Evolutionary conservation across 2,888 invertebrate species (phyloP), one percentile per base, ranked within the genome.

Genomic region (Polyommatus iphigenia): DNA sequence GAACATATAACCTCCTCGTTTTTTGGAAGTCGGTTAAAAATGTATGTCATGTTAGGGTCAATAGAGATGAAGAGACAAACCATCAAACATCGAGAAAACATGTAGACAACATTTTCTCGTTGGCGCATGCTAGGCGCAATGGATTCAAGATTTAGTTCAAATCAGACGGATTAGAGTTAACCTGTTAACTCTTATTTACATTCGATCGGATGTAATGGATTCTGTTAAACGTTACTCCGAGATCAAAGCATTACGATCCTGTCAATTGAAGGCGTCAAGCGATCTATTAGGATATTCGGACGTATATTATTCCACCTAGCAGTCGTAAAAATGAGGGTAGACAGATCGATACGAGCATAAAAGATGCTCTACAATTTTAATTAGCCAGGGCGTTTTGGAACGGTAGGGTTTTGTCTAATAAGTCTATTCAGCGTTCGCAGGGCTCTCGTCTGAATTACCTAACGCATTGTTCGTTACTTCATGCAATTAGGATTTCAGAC

Each of bases 271-370:
- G 46, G 20, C 3, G 20, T 20, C 10, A 10, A 36, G n/a, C 73
- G 50, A 50, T 36, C 36, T 36, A 72, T 50, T 24, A 3, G 13
- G 20, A 72, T 72, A 29, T 50, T 73, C 24, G 24, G 18, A 72
- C 41, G 36, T 36, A 5, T 72, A 24, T 72, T 73, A 50, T 73
- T 73, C 24, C 0, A 8, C 29, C 50, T 73, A 15, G n/a, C n/a
- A 71, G 73, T 73, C 73, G 72, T 73, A 73, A 75, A 75, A 24
- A 18, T 3, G 75, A 29, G 75, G 24, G 29, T 18, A 75, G 75
- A 75, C 75, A 50, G 75, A 75, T 75, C 75, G 54, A 75, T 75
- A 18, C 20, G 15, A 46, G 29, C 46, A 46, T 18, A 50, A 50
- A 75, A 46, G 24, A 20, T 50, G 75, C 24, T 7, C 29, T 50